phyloP scores from a whole-genome alignment of 2,113 vertebrate genomes.

The Guaruba guarouba region DNA sequence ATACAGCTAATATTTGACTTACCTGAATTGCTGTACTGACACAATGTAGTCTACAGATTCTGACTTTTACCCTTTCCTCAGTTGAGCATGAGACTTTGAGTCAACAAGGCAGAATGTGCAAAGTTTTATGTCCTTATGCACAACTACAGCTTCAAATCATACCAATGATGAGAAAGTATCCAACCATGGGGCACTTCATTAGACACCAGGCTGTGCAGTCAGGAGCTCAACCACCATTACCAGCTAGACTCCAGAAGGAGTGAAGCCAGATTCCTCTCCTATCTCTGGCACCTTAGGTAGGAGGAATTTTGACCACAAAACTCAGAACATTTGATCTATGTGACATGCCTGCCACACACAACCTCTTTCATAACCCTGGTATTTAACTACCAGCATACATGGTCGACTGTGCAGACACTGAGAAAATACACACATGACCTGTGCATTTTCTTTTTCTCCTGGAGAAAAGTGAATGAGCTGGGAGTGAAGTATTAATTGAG shows the following conservation, averaged over 20 bases:
- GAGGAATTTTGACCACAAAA: not conserved
- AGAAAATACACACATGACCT: not conserved
- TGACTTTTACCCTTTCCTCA: not conserved
- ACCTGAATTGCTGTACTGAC: not conserved
- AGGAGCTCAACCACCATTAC: not conserved
- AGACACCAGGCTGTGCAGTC: not conserved
- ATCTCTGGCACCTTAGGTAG: not conserved
- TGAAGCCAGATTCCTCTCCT: not conserved
- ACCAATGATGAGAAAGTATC: not conserved
- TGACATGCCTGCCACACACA: not conserved
- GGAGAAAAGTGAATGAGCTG: not conserved
- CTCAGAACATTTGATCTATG: not conserved
- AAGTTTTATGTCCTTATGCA: not conserved
- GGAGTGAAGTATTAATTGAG: not conserved
- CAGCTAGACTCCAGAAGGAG: not conserved
- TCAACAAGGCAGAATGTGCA: not conserved
- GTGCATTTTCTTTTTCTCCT: not conserved
- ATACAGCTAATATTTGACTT: not conserved
- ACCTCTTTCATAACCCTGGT: not conserved
- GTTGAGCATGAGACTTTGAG: not conserved
- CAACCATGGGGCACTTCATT: not conserved
- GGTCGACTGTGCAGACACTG: not conserved
- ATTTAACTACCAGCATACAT: not conserved
- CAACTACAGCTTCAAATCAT: not conserved
- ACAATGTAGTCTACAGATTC: not conserved